phyloP scores from a whole-genome alignment of 2,113 vertebrate genomes.

The Sylvietta virens region DNA sequence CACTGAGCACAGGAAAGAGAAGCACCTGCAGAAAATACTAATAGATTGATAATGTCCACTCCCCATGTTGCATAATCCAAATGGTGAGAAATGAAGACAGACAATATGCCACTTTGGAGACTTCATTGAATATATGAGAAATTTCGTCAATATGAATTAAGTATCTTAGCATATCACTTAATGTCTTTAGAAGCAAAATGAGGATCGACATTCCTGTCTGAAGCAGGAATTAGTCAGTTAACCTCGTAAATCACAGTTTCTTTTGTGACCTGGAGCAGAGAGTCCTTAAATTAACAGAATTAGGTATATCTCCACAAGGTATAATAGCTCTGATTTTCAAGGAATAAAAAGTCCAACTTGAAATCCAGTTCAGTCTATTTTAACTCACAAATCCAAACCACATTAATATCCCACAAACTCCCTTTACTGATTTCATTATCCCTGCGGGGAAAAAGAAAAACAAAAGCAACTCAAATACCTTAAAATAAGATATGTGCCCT shows the following conservation, averaged over 20 bases:
- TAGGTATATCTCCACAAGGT: neutral
- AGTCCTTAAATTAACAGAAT: slow-evolving; percentile 15
- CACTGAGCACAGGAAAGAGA: neutral
- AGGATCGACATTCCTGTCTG: neutral
- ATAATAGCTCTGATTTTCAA: neutral
- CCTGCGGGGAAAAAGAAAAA: neutral
- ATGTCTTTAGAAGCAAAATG: slow-evolving; percentile 27
- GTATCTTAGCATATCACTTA: neutral
- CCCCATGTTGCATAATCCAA: neutral
- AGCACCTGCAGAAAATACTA: slow-evolving; percentile 16
- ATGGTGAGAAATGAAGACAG: slow-evolving; percentile 12
- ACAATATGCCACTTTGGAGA: neutral
- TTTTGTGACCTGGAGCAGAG: slow-evolving; percentile 2
- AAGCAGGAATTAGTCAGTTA: neutral
- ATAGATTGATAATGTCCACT: neutral
- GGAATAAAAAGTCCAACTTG: neutral
- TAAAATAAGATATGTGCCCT: neutral
- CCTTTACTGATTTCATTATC: neutral
- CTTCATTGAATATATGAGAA: neutral
- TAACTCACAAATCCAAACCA: neutral
- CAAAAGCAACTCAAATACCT: neutral
- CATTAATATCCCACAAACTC: neutral
- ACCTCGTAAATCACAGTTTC: slow-evolving; percentile 34
- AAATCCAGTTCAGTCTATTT: neutral
- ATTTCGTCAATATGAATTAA: neutral